phyloP scores from a whole-genome alignment of 2,113 vertebrate genomes.

The Chionodraco myersi region DNA sequence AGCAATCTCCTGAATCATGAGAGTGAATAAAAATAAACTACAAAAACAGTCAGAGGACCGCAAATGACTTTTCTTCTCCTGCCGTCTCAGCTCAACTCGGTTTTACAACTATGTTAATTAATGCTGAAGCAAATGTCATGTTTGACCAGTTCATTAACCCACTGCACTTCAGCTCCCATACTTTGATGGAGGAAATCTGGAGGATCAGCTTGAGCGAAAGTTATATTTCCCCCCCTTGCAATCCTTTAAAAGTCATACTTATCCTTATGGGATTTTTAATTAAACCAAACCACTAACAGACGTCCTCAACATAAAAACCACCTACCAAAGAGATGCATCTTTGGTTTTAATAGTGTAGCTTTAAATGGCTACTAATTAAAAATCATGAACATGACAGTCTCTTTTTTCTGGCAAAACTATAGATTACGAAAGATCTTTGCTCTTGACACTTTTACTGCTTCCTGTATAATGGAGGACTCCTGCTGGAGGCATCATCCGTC shows the following conservation, averaged over 20 bases:
- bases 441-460: slow-evolving; percentile 48
- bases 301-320: slow-evolving; percentile 77
- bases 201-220: slow-evolving; percentile 56
- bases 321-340: slow-evolving; percentile 66
- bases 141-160: slow-evolving; percentile 63
- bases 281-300: slow-evolving; percentile 71
- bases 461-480: slow-evolving; percentile 74
- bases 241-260: slow-evolving; percentile 45
- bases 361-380: slow-evolving; percentile 74
- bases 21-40: slow-evolving; percentile 3
- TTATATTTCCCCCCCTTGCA: slow-evolving; percentile 37
- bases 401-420: slow-evolving; percentile 14
- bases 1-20: background rate
- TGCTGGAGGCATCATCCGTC: slow-evolving; percentile 65
- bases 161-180: slow-evolving; percentile 51
- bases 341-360: slow-evolving; percentile 68
- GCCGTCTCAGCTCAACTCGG: slow-evolving; percentile 30
- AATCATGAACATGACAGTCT: slow-evolving; percentile 41
- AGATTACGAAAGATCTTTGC: slow-evolving; percentile 32
- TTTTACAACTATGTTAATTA: slow-evolving; percentile 64
- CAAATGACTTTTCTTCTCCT: slow-evolving; percentile 20
- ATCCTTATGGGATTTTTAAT: slow-evolving; percentile 72
- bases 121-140: slow-evolving; percentile 53
- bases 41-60: background rate
- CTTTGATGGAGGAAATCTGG: slow-evolving; percentile 59